Evolutionary conservation across 2,113 vertebrate genomes (phyloP).

Genomic region (Collichthys lucidus): DNA sequence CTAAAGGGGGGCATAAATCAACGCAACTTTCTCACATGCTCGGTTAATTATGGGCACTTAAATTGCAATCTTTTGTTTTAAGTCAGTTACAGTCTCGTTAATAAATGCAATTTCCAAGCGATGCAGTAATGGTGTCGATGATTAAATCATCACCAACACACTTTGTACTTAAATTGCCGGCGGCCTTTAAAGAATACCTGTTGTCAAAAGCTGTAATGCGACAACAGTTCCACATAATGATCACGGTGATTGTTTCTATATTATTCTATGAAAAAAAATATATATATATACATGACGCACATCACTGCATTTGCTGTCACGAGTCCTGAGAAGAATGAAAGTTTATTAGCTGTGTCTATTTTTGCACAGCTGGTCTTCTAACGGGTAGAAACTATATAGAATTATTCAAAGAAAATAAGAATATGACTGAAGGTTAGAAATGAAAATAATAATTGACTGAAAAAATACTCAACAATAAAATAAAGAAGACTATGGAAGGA

Average conservation of each 20-base stretch:
- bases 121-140: conserved; percentile 15
- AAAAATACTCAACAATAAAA: not conserved
- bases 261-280: too few relatives aligned
- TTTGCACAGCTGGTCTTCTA: too few relatives aligned
- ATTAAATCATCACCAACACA: conserved; percentile 16
- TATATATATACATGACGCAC: not conserved
- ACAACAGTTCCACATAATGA: conserved; percentile 22
- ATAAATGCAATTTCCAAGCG: conserved; percentile 22
- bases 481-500: not conserved
- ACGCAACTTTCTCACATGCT: conserved; percentile 1
- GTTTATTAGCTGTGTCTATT: too few relatives aligned
- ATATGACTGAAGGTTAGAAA: not conserved
- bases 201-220: conserved; percentile 25
- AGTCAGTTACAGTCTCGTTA: conserved; percentile 36
- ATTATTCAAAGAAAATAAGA: not conserved
- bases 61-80: conserved; percentile 19
- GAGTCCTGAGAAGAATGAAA: not conserved
- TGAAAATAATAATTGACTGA: not conserved
- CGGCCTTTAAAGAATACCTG: conserved; percentile 21
- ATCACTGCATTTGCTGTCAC: not conserved
- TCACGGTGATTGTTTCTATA: conserved; percentile 3
- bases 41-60: conserved; percentile 7
- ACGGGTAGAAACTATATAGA: too few relatives aligned
- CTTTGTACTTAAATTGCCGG: conserved; percentile 3
- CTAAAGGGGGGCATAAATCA: conserved; percentile 23